phyloP scores from a whole-genome alignment of 2,888 invertebrate genomes.

The Torymus texanus region DNA sequence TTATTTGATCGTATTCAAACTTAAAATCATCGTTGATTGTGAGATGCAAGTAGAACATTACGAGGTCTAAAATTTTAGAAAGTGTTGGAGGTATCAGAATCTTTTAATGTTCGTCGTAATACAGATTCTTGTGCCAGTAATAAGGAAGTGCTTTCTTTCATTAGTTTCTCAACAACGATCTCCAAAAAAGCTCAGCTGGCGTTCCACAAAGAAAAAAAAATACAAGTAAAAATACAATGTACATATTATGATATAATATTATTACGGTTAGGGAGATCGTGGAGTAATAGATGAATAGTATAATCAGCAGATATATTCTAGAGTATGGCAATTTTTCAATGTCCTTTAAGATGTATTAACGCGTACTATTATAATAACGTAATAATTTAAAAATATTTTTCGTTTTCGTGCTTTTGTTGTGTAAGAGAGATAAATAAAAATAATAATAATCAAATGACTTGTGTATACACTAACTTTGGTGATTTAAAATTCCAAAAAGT shows the following conservation, averaged over 20 bases:
- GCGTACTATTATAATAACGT: conserved; percentile 69
- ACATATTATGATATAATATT: conserved; percentile 58
- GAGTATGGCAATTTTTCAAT: conserved; percentile 74
- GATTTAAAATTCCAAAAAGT: not conserved
- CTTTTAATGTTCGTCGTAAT: no score
- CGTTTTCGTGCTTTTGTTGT: conserved; percentile 19
- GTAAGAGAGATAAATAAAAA: not conserved
- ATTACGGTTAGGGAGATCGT: conserved; percentile 50
- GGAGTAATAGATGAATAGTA: conserved; percentile 63
- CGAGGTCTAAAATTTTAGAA: conserved; percentile 2
- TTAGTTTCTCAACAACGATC: conserved; percentile 25
- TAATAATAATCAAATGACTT: conserved; percentile 9
- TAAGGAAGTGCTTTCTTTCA: not conserved
- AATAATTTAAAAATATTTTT: not conserved
- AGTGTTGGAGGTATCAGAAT: not conserved
- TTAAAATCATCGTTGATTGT: not conserved
- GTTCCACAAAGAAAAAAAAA: not conserved
- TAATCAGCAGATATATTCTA: conserved; percentile 71
- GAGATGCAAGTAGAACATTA: not conserved
- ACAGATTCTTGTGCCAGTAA: not conserved
- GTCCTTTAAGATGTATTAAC: conserved; percentile 66
- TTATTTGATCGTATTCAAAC: not conserved
- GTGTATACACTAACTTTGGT: not conserved
- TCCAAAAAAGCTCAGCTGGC: not conserved
- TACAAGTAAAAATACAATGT: conserved; percentile 59